These are phyloP conservation scores for Antedon mediterranea DNA, from an alignment of 53 echinoderm and acorn worm genomes.

Conservation along the genomic window DNA sequence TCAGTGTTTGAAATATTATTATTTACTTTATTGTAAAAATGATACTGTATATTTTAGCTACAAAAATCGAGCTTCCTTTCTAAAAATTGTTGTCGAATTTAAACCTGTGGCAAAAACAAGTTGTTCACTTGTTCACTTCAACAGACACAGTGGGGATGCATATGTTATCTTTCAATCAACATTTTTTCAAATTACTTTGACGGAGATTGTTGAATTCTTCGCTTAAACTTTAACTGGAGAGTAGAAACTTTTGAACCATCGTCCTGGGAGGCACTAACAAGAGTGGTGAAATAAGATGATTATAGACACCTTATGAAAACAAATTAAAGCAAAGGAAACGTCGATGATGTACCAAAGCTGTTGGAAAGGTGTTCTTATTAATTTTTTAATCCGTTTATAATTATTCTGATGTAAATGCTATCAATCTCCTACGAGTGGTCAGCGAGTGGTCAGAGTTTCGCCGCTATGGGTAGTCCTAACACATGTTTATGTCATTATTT, in stretches of 20 bases:
- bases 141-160: background rate
- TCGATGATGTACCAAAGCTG: background rate
- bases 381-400: background rate
- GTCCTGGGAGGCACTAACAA: background rate
- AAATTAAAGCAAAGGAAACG: too few relatives aligned
- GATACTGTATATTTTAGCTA: too few relatives aligned
- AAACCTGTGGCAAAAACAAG: too few relatives aligned
- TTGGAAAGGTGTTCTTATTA: background rate
- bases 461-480: background rate
- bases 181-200: background rate
- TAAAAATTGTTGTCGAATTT: too few relatives aligned
- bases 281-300: background rate
- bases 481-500: background rate
- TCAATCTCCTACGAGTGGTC: background rate
- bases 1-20: too few relatives aligned
- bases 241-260: background rate
- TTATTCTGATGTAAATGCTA: background rate
- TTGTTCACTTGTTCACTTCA: background rate
- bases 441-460: background rate
- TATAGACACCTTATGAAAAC: background rate
- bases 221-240: background rate
- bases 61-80: too few relatives aligned
- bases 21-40: too few relatives aligned
- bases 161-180: background rate
- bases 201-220: background rate